A percentile compares a stretch with the other conserved stretches of the same genome.
phyloP scores from a whole-genome alignment of 1,140 invertebrate species.

The Macrostomum lignano region DNA sequence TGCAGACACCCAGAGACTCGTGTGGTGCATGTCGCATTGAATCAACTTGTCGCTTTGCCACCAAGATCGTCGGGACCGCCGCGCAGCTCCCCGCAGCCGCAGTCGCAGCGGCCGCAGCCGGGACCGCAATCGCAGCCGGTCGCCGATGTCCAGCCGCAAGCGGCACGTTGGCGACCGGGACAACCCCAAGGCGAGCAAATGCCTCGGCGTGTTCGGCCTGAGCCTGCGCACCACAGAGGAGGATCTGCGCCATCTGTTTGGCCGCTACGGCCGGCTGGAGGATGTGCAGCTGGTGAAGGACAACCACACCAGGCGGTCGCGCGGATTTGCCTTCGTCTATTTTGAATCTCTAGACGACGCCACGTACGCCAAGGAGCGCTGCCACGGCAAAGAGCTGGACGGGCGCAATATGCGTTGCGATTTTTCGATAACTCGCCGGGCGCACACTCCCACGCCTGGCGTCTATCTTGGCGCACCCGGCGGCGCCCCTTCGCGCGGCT shows the following conservation, averaged over 20 bases:
- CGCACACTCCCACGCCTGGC: constrained; percentile 84
- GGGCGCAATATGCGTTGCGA: constrained; percentile 69
- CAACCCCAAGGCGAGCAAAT: constrained; percentile 54
- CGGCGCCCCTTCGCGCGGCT: no score
- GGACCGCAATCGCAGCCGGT: no score
- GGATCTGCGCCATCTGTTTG: constrained; percentile 68
- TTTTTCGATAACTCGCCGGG: constrained; percentile 78
- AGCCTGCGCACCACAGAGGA: constrained; percentile 67
- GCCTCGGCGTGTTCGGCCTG: constrained; percentile 71
- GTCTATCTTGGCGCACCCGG: constrained; percentile 98
- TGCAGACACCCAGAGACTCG: no score
- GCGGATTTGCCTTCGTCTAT: constrained; percentile 90
- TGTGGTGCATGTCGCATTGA: no score
- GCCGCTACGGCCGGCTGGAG: constrained; percentile 62
- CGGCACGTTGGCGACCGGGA: constrained; percentile 29
- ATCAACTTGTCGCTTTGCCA: no score
- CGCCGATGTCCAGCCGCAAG: neutral
- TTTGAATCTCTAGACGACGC: constrained; percentile 62
- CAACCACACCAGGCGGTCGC: constrained; percentile 49
- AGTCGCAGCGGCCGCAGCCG: no score
- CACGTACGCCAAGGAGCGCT: constrained; percentile 66
- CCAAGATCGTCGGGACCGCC: no score
- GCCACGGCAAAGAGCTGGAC: constrained; percentile 70
- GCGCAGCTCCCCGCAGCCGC: no score
- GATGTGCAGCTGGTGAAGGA: constrained; percentile 80